Evolutionary conservation across 2,888 invertebrate species (phyloP).

Genomic region (Blastobasis lacticolella): DNA sequence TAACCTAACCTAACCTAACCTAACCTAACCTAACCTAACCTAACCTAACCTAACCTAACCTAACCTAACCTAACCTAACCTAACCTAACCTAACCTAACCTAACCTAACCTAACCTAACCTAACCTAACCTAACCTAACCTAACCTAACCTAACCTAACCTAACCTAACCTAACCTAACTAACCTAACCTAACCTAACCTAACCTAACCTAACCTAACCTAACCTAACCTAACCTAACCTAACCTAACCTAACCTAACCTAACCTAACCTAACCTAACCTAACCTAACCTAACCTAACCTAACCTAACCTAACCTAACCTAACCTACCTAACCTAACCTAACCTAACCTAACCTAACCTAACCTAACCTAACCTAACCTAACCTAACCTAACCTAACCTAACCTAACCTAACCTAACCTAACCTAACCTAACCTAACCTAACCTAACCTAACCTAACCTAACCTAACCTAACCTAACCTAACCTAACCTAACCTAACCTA

Average conservation of each 20-base stretch:
- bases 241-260: constrained; percentile 11
- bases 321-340: constrained; percentile 12
- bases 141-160: constrained; percentile 13
- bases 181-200: constrained; percentile 10
- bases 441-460: constrained; percentile 13
- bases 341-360: constrained; percentile 9
- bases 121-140: constrained; percentile 13
- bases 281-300: constrained; percentile 11
- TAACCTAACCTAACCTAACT: constrained; percentile 11
- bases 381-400: constrained; percentile 9
- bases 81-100: constrained; percentile 12
- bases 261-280: constrained; percentile 13
- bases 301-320: constrained; percentile 10
- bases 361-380: constrained; percentile 8
- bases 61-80: constrained; percentile 13
- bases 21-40: constrained; percentile 10
- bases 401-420: constrained; percentile 10
- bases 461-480: constrained; percentile 15
- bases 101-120: constrained; percentile 11
- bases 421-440: constrained; percentile 12
- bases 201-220: constrained; percentile 11
- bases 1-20: constrained; percentile 9
- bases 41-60: constrained; percentile 15
- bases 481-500: constrained; percentile 13
- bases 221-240: constrained; percentile 5